Conservation (phyloP, 2,888 invertebrate species). For the Smittia sp. region DNA sequence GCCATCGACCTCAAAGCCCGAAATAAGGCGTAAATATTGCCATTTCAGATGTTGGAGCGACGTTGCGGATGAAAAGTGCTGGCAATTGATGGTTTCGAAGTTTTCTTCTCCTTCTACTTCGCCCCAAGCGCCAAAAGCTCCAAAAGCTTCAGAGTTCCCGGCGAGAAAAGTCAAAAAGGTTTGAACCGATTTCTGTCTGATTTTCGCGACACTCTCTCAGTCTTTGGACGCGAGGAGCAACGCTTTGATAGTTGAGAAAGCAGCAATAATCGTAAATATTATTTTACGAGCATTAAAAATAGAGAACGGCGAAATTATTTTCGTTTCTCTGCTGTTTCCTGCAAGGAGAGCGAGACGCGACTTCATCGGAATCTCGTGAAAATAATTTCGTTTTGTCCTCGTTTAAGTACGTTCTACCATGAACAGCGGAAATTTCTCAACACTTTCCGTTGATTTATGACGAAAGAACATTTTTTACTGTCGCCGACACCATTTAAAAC, state of each 20-base stretch:
- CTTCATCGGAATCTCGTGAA: slow-evolving; percentile 23
- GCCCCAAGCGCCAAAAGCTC: too few species aligned
- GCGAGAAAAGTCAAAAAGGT: background rate
- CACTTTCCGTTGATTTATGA: slow-evolving; percentile 15
- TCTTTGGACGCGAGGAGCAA: background rate
- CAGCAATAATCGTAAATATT: slow-evolving; percentile 33
- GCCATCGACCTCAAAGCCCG: background rate
- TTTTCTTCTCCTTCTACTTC: background rate
- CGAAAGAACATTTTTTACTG: slow-evolving; percentile 14
- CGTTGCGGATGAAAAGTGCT: background rate
- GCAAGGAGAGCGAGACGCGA: background rate
- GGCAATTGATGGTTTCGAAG: background rate
- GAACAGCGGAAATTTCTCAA: slow-evolving; percentile 2
- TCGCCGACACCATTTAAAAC: background rate
- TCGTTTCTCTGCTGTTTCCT: background rate
- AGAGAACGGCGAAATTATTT: slow-evolving; percentile 10
- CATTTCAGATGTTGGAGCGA: background rate
- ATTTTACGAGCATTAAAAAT: slow-evolving; percentile 11
- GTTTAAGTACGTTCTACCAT: slow-evolving; percentile 15
- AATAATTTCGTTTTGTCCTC: slow-evolving; percentile 15
- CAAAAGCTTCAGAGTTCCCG: too few species aligned
- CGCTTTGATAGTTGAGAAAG: slow-evolving; percentile 16
- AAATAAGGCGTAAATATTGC: slow-evolving; percentile 10
- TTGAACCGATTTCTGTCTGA: background rate
- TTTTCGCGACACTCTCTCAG: background rate